Evolutionary conservation across 2,888 invertebrate genomes (phyloP), one percentile per base, ranked within the genome.

Genomic region (Mythimna albipuncta): DNA sequence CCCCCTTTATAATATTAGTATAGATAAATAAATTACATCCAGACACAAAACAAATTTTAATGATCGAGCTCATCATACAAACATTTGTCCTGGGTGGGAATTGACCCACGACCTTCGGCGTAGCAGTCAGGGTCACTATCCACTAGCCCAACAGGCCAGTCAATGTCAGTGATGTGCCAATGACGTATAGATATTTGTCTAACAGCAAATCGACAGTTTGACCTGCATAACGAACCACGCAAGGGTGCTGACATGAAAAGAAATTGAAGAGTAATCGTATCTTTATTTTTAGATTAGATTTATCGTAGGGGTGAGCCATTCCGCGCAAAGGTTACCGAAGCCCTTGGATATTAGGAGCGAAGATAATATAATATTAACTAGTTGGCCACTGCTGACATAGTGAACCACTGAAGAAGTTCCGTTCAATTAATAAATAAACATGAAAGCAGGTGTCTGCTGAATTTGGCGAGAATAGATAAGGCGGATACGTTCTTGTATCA

Each of bases 301-400:
- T 16, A 79, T 64, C 59, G 19, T 47, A 38, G 19, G 52, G 72
- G 38, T 32, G 55, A 35, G n/a, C 3, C 16, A 19, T 9, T 13
- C 32, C 62, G 32, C 64, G 63, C 54, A 5, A 79, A 50, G 21
- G 52, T 52, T 58, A 32, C 52, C 9, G 9, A 26, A n/a, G n/a
- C 47, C 64, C n/a, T 50, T 26, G 41, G 32, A 32, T n/a, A 54
- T 72, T 41, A 47, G 32, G 59, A 38, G 35, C 32, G 16, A 59
- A 57, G 21, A 26, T 52, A 63, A 59, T 75, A 38, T 58, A 77
- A 54, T 71, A 70, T 75, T 78, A 59, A 78, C 21, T 78, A 64
- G 21, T 71, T 47, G 38, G 26, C 19, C 26, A 10, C 21, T 59
- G 38, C 58, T 47, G 54, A 75, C 47, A 47, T 52, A 50, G 41